A percentile compares a stretch with the other conserved stretches of the same genome.
These are phyloP conservation scores for Acleris holmiana DNA, from an alignment of 2,888 invertebrate species.

Conservation along the genomic window DNA sequence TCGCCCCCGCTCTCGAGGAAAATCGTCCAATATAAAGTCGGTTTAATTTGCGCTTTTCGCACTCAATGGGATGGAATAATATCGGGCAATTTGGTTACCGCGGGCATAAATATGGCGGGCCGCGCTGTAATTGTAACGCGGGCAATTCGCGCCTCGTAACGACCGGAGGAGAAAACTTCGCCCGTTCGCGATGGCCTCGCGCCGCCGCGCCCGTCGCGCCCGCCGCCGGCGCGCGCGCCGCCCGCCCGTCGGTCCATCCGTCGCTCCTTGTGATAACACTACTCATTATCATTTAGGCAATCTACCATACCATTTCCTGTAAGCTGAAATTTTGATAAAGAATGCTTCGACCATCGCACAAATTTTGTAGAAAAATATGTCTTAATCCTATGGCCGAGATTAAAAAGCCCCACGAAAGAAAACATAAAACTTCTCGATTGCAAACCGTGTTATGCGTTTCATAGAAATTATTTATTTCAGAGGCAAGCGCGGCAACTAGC, in stretches of 20 bases:
- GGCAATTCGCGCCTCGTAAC: conserved; percentile 83
- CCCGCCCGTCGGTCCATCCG: background rate
- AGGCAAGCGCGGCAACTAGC: conserved; percentile 44
- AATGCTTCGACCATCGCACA: no score
- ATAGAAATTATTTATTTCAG: conserved; percentile 19
- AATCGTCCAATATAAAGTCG: conserved; percentile 85
- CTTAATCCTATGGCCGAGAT: no score
- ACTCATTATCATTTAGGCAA: no score
- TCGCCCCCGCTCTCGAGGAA: conserved; percentile 79
- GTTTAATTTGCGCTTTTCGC: conserved; percentile 85
- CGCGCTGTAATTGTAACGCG: conserved; percentile 82
- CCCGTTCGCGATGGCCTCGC: conserved; percentile 70
- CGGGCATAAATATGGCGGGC: conserved; percentile 83
- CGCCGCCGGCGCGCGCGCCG: conserved; percentile 42
- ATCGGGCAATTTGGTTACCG: conserved; percentile 85
- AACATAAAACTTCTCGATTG: no score
- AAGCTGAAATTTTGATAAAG: no score
- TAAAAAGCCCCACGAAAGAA: no score
- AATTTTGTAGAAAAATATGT: no score
- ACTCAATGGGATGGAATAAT: conserved; percentile 85
- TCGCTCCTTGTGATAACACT: no score
- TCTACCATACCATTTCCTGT: no score
- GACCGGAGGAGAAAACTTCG: conserved; percentile 80
- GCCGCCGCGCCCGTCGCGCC: conserved; percentile 20
- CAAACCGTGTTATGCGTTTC: no score